Percentiles rank a stretch among this genome's conserved stretches.
phyloP scores from a whole-genome alignment of 2,888 invertebrate species.

The Lasioglossum marginatum region DNA sequence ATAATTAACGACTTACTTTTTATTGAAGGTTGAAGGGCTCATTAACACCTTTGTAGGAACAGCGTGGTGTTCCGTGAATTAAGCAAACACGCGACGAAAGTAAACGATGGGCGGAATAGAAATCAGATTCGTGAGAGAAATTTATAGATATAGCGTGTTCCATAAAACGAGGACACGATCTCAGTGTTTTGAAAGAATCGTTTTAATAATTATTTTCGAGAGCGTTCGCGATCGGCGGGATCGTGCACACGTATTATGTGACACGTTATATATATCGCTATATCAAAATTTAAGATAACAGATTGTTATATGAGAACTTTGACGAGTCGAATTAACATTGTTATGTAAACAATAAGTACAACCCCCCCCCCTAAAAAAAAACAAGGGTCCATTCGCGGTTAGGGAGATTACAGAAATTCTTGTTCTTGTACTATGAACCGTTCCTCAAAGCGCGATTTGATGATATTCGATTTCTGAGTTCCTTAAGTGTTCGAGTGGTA shows the following conservation, averaged over 20 bases:
- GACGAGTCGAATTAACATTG: slow-evolving; percentile 57
- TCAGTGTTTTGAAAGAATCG: background rate
- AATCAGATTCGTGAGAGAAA: slow-evolving; percentile 17
- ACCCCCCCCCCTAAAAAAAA: slow-evolving; percentile 54
- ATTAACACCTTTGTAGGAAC: slow-evolving; percentile 10
- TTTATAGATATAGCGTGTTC: slow-evolving; percentile 34
- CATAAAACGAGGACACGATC: background rate
- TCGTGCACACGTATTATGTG: background rate
- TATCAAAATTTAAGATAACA: slow-evolving; percentile 62
- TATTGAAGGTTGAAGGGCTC: slow-evolving; percentile 5
- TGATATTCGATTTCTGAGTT: slow-evolving; percentile 30
- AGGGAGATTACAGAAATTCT: slow-evolving; percentile 42
- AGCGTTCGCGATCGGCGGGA: background rate
- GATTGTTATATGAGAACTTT: slow-evolving; percentile 60
- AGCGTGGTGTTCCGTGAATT: background rate
- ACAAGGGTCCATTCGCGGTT: slow-evolving; percentile 69
- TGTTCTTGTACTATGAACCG: slow-evolving; percentile 33
- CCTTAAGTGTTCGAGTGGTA: slow-evolving; percentile 13
- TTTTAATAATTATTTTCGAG: background rate
- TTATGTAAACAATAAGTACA: slow-evolving; percentile 63
- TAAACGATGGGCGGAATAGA: slow-evolving; percentile 8
- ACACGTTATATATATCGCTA: slow-evolving; percentile 11
- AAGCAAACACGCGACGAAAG: slow-evolving; percentile 16
- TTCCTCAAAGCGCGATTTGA: slow-evolving; percentile 18
- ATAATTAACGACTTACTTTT: slow-evolving; percentile 20